Percentiles rank a stretch among this genome's conserved stretches.
These are phyloP conservation scores for Cavia porcellus DNA, from an alignment of 2,113 vertebrate genomes.

Conservation along the genomic window DNA sequence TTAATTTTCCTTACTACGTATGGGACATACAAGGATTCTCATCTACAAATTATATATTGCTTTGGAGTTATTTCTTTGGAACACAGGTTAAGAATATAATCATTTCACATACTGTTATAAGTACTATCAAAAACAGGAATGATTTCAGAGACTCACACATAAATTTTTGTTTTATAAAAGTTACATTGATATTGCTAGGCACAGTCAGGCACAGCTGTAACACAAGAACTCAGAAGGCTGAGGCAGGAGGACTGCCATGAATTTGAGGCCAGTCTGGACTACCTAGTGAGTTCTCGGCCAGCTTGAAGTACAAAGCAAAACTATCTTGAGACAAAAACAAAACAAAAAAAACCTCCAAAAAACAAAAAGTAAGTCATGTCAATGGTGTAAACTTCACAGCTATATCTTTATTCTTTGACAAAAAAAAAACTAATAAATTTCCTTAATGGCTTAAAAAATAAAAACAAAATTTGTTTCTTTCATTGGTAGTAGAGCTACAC, in stretches of 20 bases:
- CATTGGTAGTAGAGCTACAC: background rate
- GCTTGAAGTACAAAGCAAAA: background rate
- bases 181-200: background rate
- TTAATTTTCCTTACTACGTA: background rate
- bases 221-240: background rate
- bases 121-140: background rate
- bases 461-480: constrained; percentile 27
- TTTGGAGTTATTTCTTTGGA: background rate
- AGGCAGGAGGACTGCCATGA: background rate
- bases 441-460: too few relatives aligned
- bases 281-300: background rate
- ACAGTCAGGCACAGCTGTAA: background rate
- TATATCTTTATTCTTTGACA: background rate
- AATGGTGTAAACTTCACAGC: constrained; percentile 4
- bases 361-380: background rate
- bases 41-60: constrained; percentile 26
- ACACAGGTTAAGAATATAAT: background rate
- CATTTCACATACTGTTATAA: background rate
- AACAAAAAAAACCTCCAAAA: background rate
- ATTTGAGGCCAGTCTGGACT: background rate
- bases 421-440: too few relatives aligned
- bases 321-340: background rate
- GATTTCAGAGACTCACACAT: background rate
- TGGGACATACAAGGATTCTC: background rate
- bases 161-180: constrained; percentile 10